Conservation (phyloP, 2,888 invertebrate species). For the Lycaena phlaeas region DNA sequence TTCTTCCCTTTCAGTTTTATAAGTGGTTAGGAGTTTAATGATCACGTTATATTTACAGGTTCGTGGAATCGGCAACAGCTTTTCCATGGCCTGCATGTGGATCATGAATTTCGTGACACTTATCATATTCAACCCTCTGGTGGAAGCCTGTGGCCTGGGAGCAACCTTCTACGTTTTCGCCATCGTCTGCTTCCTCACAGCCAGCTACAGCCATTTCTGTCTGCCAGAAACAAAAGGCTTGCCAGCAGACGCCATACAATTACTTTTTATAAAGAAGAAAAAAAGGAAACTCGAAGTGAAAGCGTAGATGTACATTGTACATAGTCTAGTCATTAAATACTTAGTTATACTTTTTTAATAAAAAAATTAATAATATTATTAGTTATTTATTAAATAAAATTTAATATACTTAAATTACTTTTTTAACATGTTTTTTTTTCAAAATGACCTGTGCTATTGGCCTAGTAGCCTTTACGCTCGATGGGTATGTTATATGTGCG, state of each 20-base stretch:
- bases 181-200: slow-evolving; percentile 38
- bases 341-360: too few relatives aligned
- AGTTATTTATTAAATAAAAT: too few relatives aligned
- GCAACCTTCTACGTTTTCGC: slow-evolving; percentile 53
- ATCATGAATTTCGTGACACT: slow-evolving; percentile 47
- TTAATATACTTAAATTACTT: too few relatives aligned
- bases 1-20: too few relatives aligned
- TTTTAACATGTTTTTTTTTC: too few relatives aligned
- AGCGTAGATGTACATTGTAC: slow-evolving; percentile 8
- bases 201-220: slow-evolving; percentile 39
- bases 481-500: too few relatives aligned
- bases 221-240: slow-evolving; percentile 64
- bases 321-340: too few relatives aligned
- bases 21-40: too few relatives aligned
- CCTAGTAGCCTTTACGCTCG: too few relatives aligned
- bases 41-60: slow-evolving; percentile 31
- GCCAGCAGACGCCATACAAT: slow-evolving; percentile 46
- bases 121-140: slow-evolving; percentile 46
- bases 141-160: slow-evolving; percentile 40
- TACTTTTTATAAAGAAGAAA: slow-evolving; percentile 35
- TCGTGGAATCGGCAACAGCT: slow-evolving; percentile 42
- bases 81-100: slow-evolving; percentile 44
- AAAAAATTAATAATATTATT: too few relatives aligned
- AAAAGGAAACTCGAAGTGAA: slow-evolving; percentile 16
- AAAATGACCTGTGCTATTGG: too few relatives aligned